These are phyloP conservation scores for Sterrhoptilus dennistouni DNA, from an alignment of 2,113 vertebrate genomes.

Conservation along the genomic window DNA sequence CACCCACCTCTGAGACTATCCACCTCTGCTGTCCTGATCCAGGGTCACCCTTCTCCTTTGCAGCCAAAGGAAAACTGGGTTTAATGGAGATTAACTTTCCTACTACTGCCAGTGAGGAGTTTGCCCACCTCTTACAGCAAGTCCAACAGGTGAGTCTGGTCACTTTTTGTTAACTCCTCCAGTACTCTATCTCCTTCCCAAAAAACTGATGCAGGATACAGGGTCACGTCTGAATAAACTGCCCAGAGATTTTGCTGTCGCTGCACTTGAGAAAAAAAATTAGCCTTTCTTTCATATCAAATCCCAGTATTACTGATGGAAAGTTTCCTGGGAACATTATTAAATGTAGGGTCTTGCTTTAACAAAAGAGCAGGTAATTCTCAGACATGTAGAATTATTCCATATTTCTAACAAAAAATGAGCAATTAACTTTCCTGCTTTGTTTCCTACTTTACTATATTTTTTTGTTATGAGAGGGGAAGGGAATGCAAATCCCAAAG, in stretches of 20 bases:
- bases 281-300: not conserved
- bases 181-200: not conserved
- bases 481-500: not conserved
- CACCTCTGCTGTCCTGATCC: not conserved
- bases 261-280: not conserved
- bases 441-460: not conserved
- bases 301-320: not conserved
- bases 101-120: rapidly evolving
- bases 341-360: not conserved
- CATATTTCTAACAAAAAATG: not conserved
- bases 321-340: not conserved
- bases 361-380: not conserved
- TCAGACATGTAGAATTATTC: not conserved
- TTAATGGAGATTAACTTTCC: not conserved
- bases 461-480: not conserved
- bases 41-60: rapidly evolving
- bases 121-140: not conserved
- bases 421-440: not conserved
- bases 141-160: not conserved
- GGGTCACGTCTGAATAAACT: not conserved
- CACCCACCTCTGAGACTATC: not conserved
- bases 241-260: not conserved
- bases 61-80: rapidly evolving
- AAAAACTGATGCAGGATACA: not conserved
- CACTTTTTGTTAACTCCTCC: not conserved